Conservation (phyloP, 2,888 invertebrate genomes). For the Amphipyra tragopoginis region DNA sequence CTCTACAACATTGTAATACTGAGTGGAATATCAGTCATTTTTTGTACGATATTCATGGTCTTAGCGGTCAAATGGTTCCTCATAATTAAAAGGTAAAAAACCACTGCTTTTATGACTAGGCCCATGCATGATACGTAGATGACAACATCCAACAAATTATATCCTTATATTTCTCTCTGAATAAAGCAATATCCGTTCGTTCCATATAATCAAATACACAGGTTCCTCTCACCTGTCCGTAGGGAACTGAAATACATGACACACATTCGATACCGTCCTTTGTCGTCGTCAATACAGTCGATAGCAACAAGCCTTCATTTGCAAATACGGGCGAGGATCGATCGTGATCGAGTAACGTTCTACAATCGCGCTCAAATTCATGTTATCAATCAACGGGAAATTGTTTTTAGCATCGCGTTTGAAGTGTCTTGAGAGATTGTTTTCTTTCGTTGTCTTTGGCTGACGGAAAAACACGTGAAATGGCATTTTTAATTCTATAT, state of each 20-base stretch:
- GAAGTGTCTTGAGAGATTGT: slow-evolving; percentile 45
- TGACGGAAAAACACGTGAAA: background rate
- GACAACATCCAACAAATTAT: too few relatives aligned
- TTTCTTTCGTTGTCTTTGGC: slow-evolving; percentile 2
- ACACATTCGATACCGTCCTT: slow-evolving; percentile 38
- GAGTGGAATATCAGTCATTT: too few relatives aligned
- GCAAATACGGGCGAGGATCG: slow-evolving; percentile 50
- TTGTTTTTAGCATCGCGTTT: slow-evolving; percentile 24
- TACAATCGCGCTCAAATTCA: slow-evolving; percentile 53
- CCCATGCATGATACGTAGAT: too few relatives aligned
- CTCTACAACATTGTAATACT: too few relatives aligned
- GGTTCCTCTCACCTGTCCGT: slow-evolving; percentile 35
- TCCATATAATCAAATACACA: slow-evolving; percentile 45
- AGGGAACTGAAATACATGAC: slow-evolving; percentile 32
- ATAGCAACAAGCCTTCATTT: slow-evolving; percentile 34
- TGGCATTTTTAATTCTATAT: too few relatives aligned
- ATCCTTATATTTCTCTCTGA: background rate
- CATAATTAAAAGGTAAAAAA: too few relatives aligned
- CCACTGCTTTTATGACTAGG: too few relatives aligned
- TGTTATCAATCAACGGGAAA: slow-evolving; percentile 53
- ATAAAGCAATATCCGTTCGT: slow-evolving; percentile 36
- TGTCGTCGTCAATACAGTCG: slow-evolving; percentile 27
- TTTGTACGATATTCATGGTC: too few relatives aligned
- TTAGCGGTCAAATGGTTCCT: too few relatives aligned
- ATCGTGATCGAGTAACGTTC: slow-evolving; percentile 46